phyloP scores from a whole-genome alignment of 2,797 vertebrate species.

The Dermochelys coriacea region DNA sequence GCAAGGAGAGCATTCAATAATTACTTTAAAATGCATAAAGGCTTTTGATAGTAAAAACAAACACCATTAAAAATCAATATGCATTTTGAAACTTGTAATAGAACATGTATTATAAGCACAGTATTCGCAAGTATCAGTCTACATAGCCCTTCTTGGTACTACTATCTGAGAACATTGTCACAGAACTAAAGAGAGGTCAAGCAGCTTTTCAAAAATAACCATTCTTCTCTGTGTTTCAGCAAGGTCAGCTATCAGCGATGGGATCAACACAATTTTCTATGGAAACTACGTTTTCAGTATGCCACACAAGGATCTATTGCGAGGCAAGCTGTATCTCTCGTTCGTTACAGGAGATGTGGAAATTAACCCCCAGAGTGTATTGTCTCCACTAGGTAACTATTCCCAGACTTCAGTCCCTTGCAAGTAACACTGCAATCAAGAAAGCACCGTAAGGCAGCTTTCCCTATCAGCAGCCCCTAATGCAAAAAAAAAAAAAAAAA shows the following conservation, averaged over 20 bases:
- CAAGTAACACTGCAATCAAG: neutral
- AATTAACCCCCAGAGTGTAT: neutral
- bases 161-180: neutral
- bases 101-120: neutral
- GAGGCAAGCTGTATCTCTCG: neutral
- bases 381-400: neutral
- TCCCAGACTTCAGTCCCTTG: neutral
- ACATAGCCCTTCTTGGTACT: neutral
- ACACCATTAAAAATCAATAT: conserved; percentile 71
- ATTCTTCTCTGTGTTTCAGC: conserved; percentile 30
- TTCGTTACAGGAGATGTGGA: neutral
- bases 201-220: neutral
- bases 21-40: conserved; percentile 78
- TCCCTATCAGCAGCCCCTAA: neutral
- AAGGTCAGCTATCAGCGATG: conserved; percentile 10
- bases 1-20: conserved; percentile 75
- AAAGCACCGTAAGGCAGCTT: neutral
- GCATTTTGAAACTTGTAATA: conserved; percentile 49
- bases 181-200: neutral
- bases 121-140: neutral
- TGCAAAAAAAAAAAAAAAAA: neutral
- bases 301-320: neutral
- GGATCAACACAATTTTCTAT: neutral
- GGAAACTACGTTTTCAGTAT: neutral
- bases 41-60: conserved; percentile 73